Evolutionary conservation across 2,797 vertebrate genomes (phyloP).

Genomic region (Protonibea diacanthus): DNA sequence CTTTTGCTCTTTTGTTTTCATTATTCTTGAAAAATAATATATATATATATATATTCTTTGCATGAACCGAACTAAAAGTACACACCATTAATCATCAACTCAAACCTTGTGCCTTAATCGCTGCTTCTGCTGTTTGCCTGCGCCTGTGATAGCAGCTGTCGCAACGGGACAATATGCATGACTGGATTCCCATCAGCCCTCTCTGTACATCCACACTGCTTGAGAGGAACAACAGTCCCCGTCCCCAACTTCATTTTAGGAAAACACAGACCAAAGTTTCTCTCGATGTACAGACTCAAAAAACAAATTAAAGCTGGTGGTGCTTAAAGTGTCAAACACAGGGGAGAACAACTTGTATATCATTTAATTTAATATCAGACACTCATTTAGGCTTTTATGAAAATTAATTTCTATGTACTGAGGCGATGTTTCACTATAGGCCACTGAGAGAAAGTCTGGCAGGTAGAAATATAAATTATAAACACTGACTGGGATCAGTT

Average conservation of each 20-base stretch:
- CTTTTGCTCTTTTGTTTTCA: conserved; percentile 54
- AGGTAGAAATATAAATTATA: conserved; percentile 70
- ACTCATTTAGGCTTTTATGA: conserved; percentile 52
- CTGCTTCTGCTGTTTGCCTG: conserved; percentile 33
- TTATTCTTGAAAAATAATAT: conserved; percentile 49
- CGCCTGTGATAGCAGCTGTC: conserved; percentile 47
- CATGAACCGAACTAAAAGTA: conserved; percentile 30
- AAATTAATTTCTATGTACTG: conserved; percentile 47
- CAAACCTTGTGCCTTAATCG: conserved; percentile 46
- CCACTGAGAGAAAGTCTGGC: conserved; percentile 54
- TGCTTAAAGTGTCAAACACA: conserved; percentile 20
- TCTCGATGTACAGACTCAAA: conserved; percentile 7
- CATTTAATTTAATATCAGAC: conserved; percentile 49
- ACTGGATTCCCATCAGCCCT: conserved; percentile 53
- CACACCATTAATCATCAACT: conserved; percentile 69
- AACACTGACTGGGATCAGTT: conserved; percentile 60
- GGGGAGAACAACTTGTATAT: conserved; percentile 18
- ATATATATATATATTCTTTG: conserved; percentile 13
- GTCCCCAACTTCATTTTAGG: not conserved
- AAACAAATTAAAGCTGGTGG: not conserved
- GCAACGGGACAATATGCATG: conserved; percentile 48
- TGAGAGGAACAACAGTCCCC: conserved; percentile 8
- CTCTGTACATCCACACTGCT: conserved; percentile 15
- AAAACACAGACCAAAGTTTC: conserved; percentile 28
- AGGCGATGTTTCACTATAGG: conserved; percentile 13